phyloP scores from a whole-genome alignment of 2,797 vertebrate species.

The Schizothorax lantsangensis region DNA sequence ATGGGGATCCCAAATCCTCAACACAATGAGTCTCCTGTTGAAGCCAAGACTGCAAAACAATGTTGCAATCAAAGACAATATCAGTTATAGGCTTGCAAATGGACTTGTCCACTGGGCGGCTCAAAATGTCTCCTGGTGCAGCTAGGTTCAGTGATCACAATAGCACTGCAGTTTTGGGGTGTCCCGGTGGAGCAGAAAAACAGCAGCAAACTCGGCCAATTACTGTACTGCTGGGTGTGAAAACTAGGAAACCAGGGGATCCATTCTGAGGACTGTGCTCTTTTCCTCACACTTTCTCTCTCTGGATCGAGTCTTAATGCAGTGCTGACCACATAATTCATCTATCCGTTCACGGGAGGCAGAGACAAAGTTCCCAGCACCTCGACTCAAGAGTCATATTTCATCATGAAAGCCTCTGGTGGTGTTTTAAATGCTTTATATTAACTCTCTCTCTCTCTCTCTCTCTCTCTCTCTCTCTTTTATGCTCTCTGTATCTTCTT shows the following conservation, averaged over 20 bases:
- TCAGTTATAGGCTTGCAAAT: background rate
- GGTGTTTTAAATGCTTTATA: constrained; percentile 80
- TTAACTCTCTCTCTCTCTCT: constrained; percentile 63
- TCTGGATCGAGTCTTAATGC: constrained; percentile 63
- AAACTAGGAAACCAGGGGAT: constrained; percentile 51
- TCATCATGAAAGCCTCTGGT: constrained; percentile 77
- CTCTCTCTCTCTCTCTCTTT: background rate
- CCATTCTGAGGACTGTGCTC: constrained; percentile 61
- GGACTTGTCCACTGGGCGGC: background rate
- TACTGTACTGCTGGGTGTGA: constrained; percentile 52
- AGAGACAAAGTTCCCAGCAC: constrained; percentile 74
- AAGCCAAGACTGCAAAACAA: constrained; percentile 8
- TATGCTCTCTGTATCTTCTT: constrained; percentile 38
- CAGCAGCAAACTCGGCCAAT: constrained; percentile 57
- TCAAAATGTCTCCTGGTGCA: constrained; percentile 31
- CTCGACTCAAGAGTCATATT: constrained; percentile 71
- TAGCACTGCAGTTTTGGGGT: constrained; percentile 24
- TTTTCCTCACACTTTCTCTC: constrained; percentile 59
- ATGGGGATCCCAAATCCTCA: constrained; percentile 5
- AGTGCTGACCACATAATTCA: constrained; percentile 77
- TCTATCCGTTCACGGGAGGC: constrained; percentile 70
- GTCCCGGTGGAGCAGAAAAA: constrained; percentile 42
- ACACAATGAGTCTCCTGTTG: constrained; percentile 8
- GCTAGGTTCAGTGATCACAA: constrained; percentile 51
- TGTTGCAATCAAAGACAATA: background rate